These are phyloP conservation scores for Prolemur simus DNA, from an alignment of 2,113 vertebrate species.

Conservation along the genomic window DNA sequence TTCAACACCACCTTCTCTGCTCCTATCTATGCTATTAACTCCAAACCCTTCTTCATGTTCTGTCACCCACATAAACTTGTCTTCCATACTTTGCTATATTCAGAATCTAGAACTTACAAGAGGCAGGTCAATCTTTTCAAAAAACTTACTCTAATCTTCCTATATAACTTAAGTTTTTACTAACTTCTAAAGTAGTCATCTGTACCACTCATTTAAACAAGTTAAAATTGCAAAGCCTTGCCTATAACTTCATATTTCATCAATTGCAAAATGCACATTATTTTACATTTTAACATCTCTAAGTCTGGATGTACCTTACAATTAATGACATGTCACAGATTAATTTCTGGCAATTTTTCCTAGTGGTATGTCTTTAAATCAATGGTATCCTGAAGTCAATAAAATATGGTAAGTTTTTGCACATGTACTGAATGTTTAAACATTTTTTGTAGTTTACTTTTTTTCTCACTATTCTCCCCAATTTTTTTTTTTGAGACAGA, in stretches of 20 bases:
- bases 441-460: conserved; percentile 21
- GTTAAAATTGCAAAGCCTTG: conserved; percentile 7
- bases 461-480: background rate
- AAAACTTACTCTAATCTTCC: background rate
- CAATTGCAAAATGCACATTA: background rate
- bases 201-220: conserved; percentile 32
- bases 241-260: conserved; percentile 42
- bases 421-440: background rate
- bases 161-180: conserved; percentile 26
- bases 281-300: conserved; percentile 51
- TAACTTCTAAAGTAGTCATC: conserved; percentile 34
- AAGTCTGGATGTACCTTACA: conserved; percentile 15
- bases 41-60: background rate
- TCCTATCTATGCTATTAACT: background rate
- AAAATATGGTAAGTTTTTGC: conserved; percentile 28
- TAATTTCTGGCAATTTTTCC: conserved; percentile 8
- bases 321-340: conserved; percentile 22
- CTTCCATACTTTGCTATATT: conserved; percentile 40
- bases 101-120: conserved; percentile 35
- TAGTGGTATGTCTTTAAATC: conserved; percentile 17
- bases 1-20: conserved; percentile 20
- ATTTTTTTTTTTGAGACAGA: no score
- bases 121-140: conserved; percentile 25
- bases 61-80: background rate
- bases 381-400: conserved; percentile 1